A percentile compares a stretch with the other conserved stretches of the same genome.
phyloP scores from a whole-genome alignment of 92 coral and sea anemone genomes.

The Palythoa caribaeorum region DNA sequence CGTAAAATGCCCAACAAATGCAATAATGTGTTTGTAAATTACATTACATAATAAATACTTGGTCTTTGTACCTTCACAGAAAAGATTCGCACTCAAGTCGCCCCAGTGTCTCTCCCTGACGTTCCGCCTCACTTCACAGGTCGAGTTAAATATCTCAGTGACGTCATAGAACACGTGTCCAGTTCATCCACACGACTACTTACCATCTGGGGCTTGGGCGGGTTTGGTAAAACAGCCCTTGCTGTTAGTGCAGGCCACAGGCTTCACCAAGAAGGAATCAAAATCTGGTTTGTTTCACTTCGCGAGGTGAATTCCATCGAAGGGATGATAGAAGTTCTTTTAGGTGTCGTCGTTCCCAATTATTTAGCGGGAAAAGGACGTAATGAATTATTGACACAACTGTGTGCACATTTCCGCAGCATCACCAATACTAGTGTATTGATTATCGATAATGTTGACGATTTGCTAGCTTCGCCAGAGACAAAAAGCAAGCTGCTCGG shows the following conservation, averaged over 20 bases:
- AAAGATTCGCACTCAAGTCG: neutral
- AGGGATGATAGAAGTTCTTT: neutral
- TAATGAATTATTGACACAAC: neutral
- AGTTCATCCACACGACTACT: slow-evolving; percentile 3
- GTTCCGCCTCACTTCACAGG: slow-evolving; percentile 31
- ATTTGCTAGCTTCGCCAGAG: neutral
- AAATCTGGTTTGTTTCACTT: slow-evolving; percentile 14
- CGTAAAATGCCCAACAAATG: no score
- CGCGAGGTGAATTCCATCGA: neutral
- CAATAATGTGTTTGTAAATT: neutral
- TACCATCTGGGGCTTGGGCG: slow-evolving; percentile 24
- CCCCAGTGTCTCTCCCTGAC: neutral
- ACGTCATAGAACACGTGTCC: neutral
- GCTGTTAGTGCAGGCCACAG: slow-evolving; percentile 1
- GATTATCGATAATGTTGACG: slow-evolving; percentile 14
- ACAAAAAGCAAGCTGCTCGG: neutral
- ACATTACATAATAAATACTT: no score
- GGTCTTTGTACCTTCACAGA: neutral
- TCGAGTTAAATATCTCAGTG: neutral
- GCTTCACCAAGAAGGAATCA: neutral
- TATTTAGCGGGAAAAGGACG: neutral
- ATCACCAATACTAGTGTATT: neutral
- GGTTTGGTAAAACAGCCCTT: slow-evolving; percentile 36
- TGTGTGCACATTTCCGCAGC: neutral
- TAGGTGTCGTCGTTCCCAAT: neutral